A percentile compares a stretch with the other conserved stretches of the same genome.
Evolutionary conservation across 2,888 invertebrate species (phyloP).

Genomic region (Mythimna pallens): DNA sequence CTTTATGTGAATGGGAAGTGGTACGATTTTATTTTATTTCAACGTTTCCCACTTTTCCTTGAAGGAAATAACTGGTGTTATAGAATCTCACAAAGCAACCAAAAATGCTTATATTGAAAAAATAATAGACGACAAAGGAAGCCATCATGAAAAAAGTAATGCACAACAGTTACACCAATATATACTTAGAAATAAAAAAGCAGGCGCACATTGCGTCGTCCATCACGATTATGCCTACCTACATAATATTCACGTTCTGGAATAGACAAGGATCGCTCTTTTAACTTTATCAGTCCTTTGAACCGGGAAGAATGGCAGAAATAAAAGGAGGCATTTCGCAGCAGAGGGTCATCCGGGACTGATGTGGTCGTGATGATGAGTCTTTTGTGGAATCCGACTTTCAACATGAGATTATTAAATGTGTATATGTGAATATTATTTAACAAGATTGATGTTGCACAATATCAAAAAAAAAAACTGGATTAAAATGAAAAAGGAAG

Average conservation of each 20-base stretch:
- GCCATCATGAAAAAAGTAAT: neutral
- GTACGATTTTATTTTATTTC: conserved; percentile 36
- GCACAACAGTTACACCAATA: neutral
- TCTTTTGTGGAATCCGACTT: too few species aligned
- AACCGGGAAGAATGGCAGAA: neutral
- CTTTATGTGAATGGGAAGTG: conserved; percentile 29
- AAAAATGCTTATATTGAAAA: neutral
- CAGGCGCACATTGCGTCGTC: neutral
- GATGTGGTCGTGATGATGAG: too few species aligned
- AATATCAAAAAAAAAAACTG: too few species aligned
- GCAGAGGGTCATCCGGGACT: neutral
- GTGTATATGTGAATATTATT: too few species aligned
- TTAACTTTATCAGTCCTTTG: conserved; percentile 3
- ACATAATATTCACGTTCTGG: neutral
- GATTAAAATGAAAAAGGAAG: too few species aligned
- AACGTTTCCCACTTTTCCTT: neutral
- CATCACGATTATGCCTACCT: neutral
- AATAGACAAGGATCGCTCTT: neutral
- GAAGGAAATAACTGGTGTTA: conserved; percentile 1
- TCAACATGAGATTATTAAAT: too few species aligned
- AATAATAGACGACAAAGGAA: neutral
- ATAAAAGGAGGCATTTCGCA: neutral
- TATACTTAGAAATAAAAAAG: neutral
- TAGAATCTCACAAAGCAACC: neutral
- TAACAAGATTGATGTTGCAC: too few species aligned